Evolutionary conservation across 2,797 vertebrate species (phyloP).

Genomic region (Podarcis lilfordi): DNA sequence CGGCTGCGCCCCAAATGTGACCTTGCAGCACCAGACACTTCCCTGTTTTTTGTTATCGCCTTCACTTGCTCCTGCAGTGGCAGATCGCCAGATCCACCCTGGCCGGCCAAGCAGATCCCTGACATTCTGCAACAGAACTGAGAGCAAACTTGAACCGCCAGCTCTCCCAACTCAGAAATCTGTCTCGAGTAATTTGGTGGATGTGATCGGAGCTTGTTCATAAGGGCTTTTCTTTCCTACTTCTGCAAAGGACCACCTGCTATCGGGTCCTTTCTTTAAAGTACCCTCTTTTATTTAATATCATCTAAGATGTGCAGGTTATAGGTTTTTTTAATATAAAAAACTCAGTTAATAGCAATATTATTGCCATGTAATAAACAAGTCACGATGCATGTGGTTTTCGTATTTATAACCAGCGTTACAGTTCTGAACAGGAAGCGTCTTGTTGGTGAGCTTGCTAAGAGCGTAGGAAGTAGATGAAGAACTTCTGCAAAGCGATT

Average conservation of each 20-base stretch:
- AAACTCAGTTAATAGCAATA: background rate
- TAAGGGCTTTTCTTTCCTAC: background rate
- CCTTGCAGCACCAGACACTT: background rate
- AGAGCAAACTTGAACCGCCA: background rate
- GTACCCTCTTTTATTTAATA: conserved; percentile 6
- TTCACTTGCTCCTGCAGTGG: background rate
- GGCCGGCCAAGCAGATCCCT: background rate
- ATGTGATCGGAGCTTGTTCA: background rate
- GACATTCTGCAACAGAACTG: background rate
- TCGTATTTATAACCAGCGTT: background rate
- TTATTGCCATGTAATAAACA: conserved; percentile 15
- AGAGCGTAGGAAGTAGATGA: background rate
- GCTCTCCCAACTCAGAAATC: background rate
- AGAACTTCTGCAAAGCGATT: background rate
- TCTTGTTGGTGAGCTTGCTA: background rate
- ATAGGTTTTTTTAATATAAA: background rate
- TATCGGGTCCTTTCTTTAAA: background rate
- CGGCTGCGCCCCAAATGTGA: no score
- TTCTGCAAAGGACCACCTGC: background rate
- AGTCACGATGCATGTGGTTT: background rate
- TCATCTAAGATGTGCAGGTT: background rate
- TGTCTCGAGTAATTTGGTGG: background rate
- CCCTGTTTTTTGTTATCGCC: background rate
- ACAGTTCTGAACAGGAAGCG: background rate
- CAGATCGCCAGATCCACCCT: background rate